Evolutionary conservation across 2,113 vertebrate genomes (phyloP).

Genomic region (Rynchops niger): DNA sequence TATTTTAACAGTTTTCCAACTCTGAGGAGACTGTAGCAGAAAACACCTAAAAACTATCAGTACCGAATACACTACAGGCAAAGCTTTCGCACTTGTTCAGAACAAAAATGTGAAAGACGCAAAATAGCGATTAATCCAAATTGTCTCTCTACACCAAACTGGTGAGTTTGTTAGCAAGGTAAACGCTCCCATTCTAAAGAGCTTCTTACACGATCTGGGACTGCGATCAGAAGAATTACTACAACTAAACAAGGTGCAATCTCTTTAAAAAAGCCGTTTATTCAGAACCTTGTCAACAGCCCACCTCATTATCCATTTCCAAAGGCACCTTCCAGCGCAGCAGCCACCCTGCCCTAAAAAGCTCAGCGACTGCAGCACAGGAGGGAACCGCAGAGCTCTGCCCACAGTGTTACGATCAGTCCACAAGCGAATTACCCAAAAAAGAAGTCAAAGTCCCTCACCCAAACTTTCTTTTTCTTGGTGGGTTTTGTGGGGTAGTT

Average conservation of each 20-base stretch:
- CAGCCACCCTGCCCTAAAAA: neutral
- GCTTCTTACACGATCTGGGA: neutral
- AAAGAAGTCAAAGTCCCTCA: constrained; percentile 61
- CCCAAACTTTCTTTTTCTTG: constrained; percentile 99
- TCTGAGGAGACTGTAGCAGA: neutral
- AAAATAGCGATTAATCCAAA: neutral
- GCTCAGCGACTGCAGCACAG: neutral
- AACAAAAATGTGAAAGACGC: neutral
- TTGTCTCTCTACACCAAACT: rapidly evolving
- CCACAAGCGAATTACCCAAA: neutral
- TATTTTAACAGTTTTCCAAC: neutral
- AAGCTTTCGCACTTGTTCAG: neutral
- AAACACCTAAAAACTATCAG: neutral
- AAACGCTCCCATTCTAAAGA: neutral
- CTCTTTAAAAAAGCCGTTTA: neutral
- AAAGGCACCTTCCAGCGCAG: neutral
- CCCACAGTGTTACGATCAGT: rapidly evolving
- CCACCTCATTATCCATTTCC: neutral
- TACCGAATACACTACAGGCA: neutral
- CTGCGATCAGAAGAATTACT: neutral
- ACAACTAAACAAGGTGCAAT: neutral
- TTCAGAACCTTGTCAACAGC: neutral
- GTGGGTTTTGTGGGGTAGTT: constrained; percentile 97
- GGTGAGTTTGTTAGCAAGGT: neutral
- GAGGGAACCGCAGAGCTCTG: neutral